Evolutionary conservation across 2,888 invertebrate genomes (phyloP), one percentile per base, ranked within the genome.

Genomic region (Formica aserva): DNA sequence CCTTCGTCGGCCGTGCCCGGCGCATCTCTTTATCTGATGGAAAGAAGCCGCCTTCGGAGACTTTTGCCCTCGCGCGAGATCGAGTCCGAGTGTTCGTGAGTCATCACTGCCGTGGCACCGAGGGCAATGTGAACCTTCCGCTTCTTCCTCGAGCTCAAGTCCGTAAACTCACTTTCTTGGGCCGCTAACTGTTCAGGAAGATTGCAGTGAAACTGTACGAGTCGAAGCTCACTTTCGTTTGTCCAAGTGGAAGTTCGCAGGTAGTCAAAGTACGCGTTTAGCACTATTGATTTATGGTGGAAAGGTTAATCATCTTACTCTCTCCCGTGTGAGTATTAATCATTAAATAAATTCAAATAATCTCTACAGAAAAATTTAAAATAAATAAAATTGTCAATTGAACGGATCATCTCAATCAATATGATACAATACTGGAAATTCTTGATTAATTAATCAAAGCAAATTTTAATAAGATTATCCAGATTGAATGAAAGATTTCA

Each of bases 11-110:
- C 90, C 88, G 89, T 91, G 91, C 89, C 87, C 81, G 86, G 91
- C 90, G 90, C 88, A 89, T 92, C 89, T 89, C 87, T 92, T 89
- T 93, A 93, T 93, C 93, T 91, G 92, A 92, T 93, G 86, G 86
- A 93, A 91, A 92, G 92, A 91, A 88, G 89, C 92, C 92, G 92
- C 92, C 88, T 83, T 67, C 62, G 45, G 76, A 52, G 82, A 89
- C 86, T 88, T 82, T 86, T 88, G 83, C 82, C 69, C 83, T 83
- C 82, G 76, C 74, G 72, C 83, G 78, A 86, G 83, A 87, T 88
- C 84, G 77, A 74, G 78, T 45, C 63, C 60, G 80, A 71, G 60
- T 74, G 26, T 74, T 78, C 83, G 81, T 78, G 87, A 89, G 84
- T 87, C 85, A 80, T 80, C 77, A 83, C 41, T 60, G 63, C 18